phyloP scores from a whole-genome alignment of 2,888 invertebrate species.

The Cheilosia scutellata region DNA sequence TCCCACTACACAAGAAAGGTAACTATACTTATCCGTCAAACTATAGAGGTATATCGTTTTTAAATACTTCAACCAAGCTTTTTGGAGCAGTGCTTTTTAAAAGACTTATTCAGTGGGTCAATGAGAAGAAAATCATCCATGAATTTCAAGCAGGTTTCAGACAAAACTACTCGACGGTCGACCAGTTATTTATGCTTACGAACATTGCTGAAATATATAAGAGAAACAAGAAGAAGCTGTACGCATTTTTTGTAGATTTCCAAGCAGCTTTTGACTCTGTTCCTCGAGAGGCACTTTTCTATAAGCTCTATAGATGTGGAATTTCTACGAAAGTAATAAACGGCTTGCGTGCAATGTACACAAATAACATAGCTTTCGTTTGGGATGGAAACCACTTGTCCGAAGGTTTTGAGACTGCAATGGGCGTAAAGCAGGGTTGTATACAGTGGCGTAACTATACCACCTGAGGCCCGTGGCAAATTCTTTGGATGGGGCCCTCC shows the following conservation, averaged over 20 bases:
- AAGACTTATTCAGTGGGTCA: neutral
- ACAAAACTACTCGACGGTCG: neutral
- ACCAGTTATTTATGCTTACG: neutral
- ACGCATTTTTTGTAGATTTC: slow-evolving; percentile 2
- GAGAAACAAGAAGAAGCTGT: neutral
- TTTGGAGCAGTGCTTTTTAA: slow-evolving; percentile 5
- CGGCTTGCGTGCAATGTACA: neutral
- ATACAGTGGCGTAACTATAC: no score
- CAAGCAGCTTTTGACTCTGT: neutral
- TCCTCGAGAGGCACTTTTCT: neutral
- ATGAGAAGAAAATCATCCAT: neutral
- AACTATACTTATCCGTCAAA: neutral
- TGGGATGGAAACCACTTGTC: neutral
- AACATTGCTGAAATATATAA: slow-evolving; percentile 5
- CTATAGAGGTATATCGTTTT: slow-evolving; percentile 20
- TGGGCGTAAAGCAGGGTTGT: slow-evolving; percentile 1
- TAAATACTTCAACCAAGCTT: neutral
- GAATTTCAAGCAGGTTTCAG: neutral
- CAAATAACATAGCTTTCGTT: neutral
- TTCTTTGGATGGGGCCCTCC: no score
- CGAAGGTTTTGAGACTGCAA: slow-evolving; percentile 10
- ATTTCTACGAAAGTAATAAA: neutral
- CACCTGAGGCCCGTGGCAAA: no score
- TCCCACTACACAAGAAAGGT: neutral
- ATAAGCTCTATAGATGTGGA: neutral